Percentiles rank a stretch among this genome's conserved stretches.
phyloP scores from a whole-genome alignment of 2,113 vertebrate genomes.

The Tympanuchus pallidicinctus region DNA sequence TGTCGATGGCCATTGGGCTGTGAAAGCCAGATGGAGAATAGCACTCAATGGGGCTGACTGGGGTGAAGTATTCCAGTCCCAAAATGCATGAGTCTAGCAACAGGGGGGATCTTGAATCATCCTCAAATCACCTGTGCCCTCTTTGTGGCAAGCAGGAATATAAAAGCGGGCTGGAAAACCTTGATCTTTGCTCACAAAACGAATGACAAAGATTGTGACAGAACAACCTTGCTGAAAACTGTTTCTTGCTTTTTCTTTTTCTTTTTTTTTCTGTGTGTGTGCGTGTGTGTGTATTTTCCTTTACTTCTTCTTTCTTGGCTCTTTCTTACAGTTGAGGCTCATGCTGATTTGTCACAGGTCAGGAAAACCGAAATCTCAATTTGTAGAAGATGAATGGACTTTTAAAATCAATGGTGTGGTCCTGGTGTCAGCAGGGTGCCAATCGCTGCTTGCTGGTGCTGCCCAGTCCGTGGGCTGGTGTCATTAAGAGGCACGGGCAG shows the following conservation, averaged over 20 bases:
- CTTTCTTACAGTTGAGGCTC: neutral
- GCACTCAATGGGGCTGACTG: too few species aligned
- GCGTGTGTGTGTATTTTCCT: neutral
- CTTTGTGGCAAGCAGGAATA: neutral
- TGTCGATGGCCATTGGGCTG: neutral
- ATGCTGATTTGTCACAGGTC: slow-evolving; percentile 24
- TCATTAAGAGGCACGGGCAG: neutral
- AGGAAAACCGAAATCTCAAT: slow-evolving; percentile 29
- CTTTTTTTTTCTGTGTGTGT: neutral
- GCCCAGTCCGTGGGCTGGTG: neutral
- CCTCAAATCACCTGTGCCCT: too few species aligned
- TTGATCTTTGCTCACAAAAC: neutral
- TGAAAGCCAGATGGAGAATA: neutral
- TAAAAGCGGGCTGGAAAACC: neutral
- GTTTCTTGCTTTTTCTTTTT: neutral
- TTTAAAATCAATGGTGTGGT: slow-evolving; percentile 39
- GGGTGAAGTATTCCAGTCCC: neutral
- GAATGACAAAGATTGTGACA: neutral
- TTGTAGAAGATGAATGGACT: slow-evolving; percentile 47
- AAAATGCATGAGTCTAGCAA: rapidly evolving
- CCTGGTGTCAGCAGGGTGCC: slow-evolving; percentile 12
- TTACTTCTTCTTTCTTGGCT: neutral
- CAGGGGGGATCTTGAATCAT: neutral
- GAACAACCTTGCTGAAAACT: neutral
- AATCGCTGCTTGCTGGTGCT: neutral